Evolutionary conservation across 2,888 invertebrate species (phyloP).

Genomic region (Corbicula japonica): DNA sequence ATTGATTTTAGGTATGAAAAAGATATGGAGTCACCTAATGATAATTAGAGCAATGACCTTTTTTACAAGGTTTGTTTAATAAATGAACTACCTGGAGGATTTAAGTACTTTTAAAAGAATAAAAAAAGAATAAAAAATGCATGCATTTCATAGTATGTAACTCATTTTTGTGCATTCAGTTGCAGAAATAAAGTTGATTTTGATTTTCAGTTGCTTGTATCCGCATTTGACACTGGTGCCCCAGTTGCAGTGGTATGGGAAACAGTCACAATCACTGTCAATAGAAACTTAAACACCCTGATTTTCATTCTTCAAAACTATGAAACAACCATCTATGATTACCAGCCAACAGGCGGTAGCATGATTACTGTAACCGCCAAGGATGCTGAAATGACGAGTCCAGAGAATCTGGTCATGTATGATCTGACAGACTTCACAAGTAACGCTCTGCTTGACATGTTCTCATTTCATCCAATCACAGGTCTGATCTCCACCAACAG

Average conservation of each 20-base stretch:
- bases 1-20: too few species aligned
- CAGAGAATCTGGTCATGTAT: slow-evolving; percentile 75
- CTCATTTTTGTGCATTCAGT: too few species aligned
- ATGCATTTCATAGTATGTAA: too few species aligned
- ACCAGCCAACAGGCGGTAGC: slow-evolving; percentile 73
- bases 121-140: too few species aligned
- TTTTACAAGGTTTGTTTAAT: too few species aligned
- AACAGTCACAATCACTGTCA: slow-evolving; percentile 77
- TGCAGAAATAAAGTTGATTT: slow-evolving; percentile 1
- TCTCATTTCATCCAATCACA: slow-evolving; percentile 95
- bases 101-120: too few species aligned
- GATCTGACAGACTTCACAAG: slow-evolving; percentile 50
- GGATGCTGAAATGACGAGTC: slow-evolving; percentile 79
- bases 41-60: too few species aligned
- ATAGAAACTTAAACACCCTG: slow-evolving; percentile 79
- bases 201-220: slow-evolving; percentile 70
- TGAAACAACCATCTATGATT: slow-evolving; percentile 75
- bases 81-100: too few species aligned
- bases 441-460: slow-evolving; percentile 91
- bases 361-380: slow-evolving; percentile 77
- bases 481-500: slow-evolving; percentile 94
- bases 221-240: slow-evolving; percentile 79
- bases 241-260: slow-evolving; percentile 73
- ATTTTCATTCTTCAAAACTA: slow-evolving; percentile 71
- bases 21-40: too few species aligned